Evolutionary conservation across 2,113 vertebrate species (phyloP), one percentile per base, ranked within the genome.

Genomic region (Bucco capensis): DNA sequence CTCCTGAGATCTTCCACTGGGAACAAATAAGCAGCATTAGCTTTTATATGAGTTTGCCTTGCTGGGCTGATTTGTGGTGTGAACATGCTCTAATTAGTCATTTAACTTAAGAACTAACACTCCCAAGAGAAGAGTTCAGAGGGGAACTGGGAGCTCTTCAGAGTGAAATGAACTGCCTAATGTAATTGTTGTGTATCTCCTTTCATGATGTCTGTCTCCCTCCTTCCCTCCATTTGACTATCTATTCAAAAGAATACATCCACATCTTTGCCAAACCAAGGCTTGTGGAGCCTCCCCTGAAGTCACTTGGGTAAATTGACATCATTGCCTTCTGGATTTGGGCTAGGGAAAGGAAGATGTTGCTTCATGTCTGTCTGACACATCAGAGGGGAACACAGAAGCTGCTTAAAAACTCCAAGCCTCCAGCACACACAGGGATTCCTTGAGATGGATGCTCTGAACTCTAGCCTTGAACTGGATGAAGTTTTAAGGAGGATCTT

Each of bases 31-130:
- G 51, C 54, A 82, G 42, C 86, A 80, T 83, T 80, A 86, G 60
- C 56, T 92, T 67, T 71, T 30, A 37, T 30, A 37, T 0, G 8
- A 65, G 22, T 27, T 79, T 47, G 67, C 50, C 25, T 76, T 65
- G n/a, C 35, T 70, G 70, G 70, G 58, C 58, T 58, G 46, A 76
- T 76, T 17, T 85, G 81, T 50, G 71, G 93, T 91, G 84, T 89
- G 78, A 95, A 91, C 28, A 82, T 8, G 9, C 84, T 54, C 78
- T 91, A 89, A 92, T 96, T 65, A 93, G 87, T 53, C 74, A 87
- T 87, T 93, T 93, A 87, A 85, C 74, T 85, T 72, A 37, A 82
- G 54, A 72, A 85, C 21, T 42, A 93, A 79, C 89, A 91, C 71
- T 94, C 93, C 50, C 89, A 76, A 61, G 77, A 87, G 91, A 61